A percentile compares a stretch with the other conserved stretches of the same genome.
phyloP scores from a whole-genome alignment of 2,888 invertebrate genomes.

The Hesperia comma region DNA sequence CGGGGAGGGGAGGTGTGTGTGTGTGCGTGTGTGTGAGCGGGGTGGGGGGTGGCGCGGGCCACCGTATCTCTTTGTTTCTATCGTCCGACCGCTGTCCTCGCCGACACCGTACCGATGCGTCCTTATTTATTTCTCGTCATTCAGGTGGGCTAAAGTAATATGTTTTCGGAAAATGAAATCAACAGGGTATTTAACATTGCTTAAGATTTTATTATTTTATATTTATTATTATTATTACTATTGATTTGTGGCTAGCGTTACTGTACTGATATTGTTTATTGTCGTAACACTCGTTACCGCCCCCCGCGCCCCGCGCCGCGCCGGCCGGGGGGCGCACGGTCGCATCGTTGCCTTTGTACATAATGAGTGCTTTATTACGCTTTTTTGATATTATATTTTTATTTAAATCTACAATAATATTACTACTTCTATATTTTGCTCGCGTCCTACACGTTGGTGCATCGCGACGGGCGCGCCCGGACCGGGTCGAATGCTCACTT shows the following conservation, averaged over 20 bases:
- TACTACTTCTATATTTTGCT: slow-evolving; percentile 56
- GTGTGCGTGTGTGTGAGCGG: slow-evolving; percentile 17
- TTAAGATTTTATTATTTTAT: slow-evolving; percentile 80
- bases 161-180: slow-evolving; percentile 69
- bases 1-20: slow-evolving; percentile 27
- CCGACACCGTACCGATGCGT: slow-evolving; percentile 46
- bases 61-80: slow-evolving; percentile 33
- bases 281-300: slow-evolving; percentile 39
- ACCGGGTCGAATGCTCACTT: slow-evolving; percentile 25
- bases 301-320: slow-evolving; percentile 37
- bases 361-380: slow-evolving; percentile 79
- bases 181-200: slow-evolving; percentile 84
- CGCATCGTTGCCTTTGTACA: slow-evolving; percentile 59
- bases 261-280: slow-evolving; percentile 55
- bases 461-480: not conserved
- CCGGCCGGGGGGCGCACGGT: slow-evolving; percentile 1
- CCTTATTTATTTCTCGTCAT: slow-evolving; percentile 55
- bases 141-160: slow-evolving; percentile 58
- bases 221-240: slow-evolving; percentile 75
- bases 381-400: slow-evolving; percentile 71
- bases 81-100: slow-evolving; percentile 25
- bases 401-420: slow-evolving; percentile 52
- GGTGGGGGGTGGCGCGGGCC: not conserved
- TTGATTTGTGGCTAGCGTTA: slow-evolving; percentile 62
- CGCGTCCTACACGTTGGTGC: slow-evolving; percentile 51